These are phyloP conservation scores for Abrostola triplasia DNA, from an alignment of 2,888 invertebrate species.

Conservation along the genomic window DNA sequence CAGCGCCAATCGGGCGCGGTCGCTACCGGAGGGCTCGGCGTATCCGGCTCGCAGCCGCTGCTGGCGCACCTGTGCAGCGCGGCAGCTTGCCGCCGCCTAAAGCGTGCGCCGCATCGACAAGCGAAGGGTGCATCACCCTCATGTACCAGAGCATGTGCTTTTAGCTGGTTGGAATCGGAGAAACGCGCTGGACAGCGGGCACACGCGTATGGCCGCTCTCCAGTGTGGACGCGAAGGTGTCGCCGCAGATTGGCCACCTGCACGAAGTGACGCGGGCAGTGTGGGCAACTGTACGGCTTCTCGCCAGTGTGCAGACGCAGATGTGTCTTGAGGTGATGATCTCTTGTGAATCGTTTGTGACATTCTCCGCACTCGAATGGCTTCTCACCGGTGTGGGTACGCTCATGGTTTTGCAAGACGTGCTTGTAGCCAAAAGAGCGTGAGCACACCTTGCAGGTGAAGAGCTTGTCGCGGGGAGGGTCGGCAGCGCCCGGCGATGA, in stretches of 20 bases:
- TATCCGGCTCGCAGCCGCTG: slow-evolving; percentile 76
- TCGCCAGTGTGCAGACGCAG: slow-evolving; percentile 97
- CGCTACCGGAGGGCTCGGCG: slow-evolving; percentile 83
- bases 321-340: slow-evolving; percentile 97
- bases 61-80: slow-evolving; percentile 93
- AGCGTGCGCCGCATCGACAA: slow-evolving; percentile 94
- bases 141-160: slow-evolving; percentile 96
- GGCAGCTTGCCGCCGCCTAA: slow-evolving; percentile 96
- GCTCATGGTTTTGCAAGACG: slow-evolving; percentile 97
- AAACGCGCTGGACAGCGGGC: slow-evolving; percentile 95
- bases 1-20: slow-evolving; percentile 81
- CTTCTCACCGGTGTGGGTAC: slow-evolving; percentile 98
- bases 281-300: slow-evolving; percentile 96
- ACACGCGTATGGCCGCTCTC: slow-evolving; percentile 96
- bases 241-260: slow-evolving; percentile 97
- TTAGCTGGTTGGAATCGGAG: slow-evolving; percentile 97
- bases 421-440: slow-evolving; percentile 98
- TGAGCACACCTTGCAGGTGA: slow-evolving; percentile 95
- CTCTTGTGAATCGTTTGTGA: slow-evolving; percentile 96
- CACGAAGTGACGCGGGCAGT: slow-evolving; percentile 97
- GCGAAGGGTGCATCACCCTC: slow-evolving; percentile 96
- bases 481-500: slow-evolving; percentile 85
- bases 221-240: slow-evolving; percentile 96
- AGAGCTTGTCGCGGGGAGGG: slow-evolving; percentile 92
- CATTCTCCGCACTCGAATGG: slow-evolving; percentile 97